Base-by-base conservation (phyloP, 64 coral and sea anemone genomes). In the Catalaphyllia jardinei region DNA sequence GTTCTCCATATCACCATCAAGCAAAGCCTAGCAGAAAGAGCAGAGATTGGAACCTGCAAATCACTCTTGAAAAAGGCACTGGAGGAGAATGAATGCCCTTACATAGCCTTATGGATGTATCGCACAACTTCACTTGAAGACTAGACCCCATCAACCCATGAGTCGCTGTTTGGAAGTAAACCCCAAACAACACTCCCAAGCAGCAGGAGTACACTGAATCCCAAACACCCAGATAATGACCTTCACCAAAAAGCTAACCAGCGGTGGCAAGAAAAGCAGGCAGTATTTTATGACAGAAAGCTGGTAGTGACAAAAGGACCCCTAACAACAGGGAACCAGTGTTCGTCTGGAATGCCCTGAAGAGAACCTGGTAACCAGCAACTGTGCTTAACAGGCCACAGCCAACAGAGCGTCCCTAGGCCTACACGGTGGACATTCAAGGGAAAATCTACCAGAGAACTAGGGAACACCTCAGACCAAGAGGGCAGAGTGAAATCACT, bases 1-100 rank as follows among this genome's bases (percentile, higher is more conserved):
- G 81, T 31, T 92, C 90, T 1, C 80, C 90, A 29, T 86, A 92
- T 29, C 90, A 86, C 60, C 74, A 91, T 80, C 67, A 84, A 52
- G 52, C 79, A 30, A 84, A 59, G 79, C 11, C 14, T 84, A 6
- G 86, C 73, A 31, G 86, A 88, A 76, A 88, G 55, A 60, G 49
- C 73, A 46, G 46, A n/a, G n/a, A n/a, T 87, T 29, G 86, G 71
- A n/a, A 88, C 72, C n/a, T 88, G 84, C 27, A 86, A 86, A 69
- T 71, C 59, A n/a, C 28, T 86, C 1, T 80, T 76, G 62, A 73
- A 2, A 16, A 90, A 90, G 22, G 62, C 76, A 38, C 62, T 72
- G 9, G 52, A 79, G 39, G 64, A 52, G 10, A 80, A 71, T 9
- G 28, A 77, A 31, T 76, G 86, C 29, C 50, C 86, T 4, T 76